These are phyloP conservation scores for Brachionus rubens DNA, from an alignment of 1,140 invertebrate genomes.

Conservation along the genomic window DNA sequence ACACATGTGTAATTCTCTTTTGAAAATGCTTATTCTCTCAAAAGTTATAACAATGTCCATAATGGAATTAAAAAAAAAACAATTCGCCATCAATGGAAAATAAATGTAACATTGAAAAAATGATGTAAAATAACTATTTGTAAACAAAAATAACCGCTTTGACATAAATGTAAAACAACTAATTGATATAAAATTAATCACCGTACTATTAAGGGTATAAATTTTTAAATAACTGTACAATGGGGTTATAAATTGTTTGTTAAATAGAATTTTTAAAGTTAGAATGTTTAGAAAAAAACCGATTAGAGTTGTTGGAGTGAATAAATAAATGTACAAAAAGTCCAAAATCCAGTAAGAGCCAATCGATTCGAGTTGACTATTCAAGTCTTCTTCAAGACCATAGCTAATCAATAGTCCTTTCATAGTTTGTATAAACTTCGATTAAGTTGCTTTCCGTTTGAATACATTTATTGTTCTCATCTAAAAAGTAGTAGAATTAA, in stretches of 20 bases:
- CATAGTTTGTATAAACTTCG: neutral
- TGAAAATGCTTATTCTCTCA: neutral
- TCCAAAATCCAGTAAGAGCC: neutral
- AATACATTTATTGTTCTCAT: neutral
- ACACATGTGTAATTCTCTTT: neutral
- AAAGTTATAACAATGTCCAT: neutral
- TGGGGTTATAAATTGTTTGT: neutral
- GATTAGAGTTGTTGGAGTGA: neutral
- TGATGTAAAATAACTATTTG: neutral
- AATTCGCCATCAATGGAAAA: constrained; percentile 11
- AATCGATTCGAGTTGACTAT: neutral
- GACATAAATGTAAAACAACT: neutral
- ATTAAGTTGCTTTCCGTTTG: neutral
- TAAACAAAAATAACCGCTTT: neutral
- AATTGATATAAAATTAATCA: constrained; percentile 6
- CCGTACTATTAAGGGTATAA: neutral
- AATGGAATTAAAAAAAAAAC: neutral
- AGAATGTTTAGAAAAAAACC: neutral
- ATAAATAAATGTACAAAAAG: neutral
- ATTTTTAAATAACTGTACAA: neutral
- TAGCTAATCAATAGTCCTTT: neutral
- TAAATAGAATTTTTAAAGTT: neutral
- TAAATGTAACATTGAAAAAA: neutral
- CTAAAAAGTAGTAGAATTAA: no score
- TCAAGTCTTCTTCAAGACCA: neutral